These are phyloP conservation scores for Eustalomyia histrio DNA, from an alignment of 2,888 invertebrate genomes.

Conservation along the genomic window DNA sequence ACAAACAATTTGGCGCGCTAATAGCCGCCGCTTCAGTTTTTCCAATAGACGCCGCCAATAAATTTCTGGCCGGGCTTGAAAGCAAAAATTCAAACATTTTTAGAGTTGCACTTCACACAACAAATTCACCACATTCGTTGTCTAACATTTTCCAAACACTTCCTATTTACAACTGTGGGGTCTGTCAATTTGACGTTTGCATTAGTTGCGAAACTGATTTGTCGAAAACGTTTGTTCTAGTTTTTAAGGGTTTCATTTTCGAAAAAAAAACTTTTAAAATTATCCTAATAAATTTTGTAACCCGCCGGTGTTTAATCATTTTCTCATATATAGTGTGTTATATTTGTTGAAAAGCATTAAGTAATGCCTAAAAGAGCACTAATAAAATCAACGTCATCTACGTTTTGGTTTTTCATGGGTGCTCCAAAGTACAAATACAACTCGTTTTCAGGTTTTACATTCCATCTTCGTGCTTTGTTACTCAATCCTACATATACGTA, in stretches of 20 bases:
- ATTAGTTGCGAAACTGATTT: conserved; percentile 50
- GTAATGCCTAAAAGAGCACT: conserved; percentile 74
- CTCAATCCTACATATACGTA: conserved; percentile 52
- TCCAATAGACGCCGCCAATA: too few species aligned
- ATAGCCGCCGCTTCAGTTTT: too few species aligned
- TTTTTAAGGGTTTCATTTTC: not conserved
- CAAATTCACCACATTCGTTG: not conserved
- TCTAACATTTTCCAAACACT: conserved; percentile 37
- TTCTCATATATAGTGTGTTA: not conserved
- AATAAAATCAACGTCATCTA: conserved; percentile 44
- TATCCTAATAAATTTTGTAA: not conserved
- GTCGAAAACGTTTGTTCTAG: not conserved
- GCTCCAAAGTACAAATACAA: conserved; percentile 65
- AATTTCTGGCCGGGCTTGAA: too few species aligned
- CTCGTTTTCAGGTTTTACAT: conserved; percentile 67
- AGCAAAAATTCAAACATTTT: too few species aligned
- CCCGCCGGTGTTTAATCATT: conserved; percentile 40
- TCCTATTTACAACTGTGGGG: conserved; percentile 20
- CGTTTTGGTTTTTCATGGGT: conserved; percentile 51
- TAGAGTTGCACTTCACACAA: too few species aligned
- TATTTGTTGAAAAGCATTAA: conserved; percentile 60
- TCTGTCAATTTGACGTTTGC: conserved; percentile 27
- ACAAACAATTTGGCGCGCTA: too few species aligned
- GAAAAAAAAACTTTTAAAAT: conserved; percentile 1
- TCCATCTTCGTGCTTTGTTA: conserved; percentile 41